These are phyloP conservation scores for Lysandra coridon DNA, from an alignment of 2,888 invertebrate genomes.

Conservation along the genomic window DNA sequence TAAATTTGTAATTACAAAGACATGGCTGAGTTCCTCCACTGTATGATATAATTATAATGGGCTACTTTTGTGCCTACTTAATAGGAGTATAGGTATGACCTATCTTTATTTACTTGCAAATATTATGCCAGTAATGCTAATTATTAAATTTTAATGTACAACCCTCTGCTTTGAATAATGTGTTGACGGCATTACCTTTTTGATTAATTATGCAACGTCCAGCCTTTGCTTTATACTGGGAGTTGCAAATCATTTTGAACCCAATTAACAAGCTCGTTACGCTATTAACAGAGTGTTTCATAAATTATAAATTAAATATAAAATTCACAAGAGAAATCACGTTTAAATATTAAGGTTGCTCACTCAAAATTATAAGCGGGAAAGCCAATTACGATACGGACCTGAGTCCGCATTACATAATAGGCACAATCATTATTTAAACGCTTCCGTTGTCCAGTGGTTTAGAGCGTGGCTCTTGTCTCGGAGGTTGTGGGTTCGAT, in stretches of 20 bases:
- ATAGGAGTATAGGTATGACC: too few relatives aligned
- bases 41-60: too few relatives aligned
- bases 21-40: too few relatives aligned
- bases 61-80: too few relatives aligned
- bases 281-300: constrained; percentile 15
- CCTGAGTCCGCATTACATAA: not conserved
- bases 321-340: constrained; percentile 15
- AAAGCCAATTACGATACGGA: not conserved
- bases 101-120: not conserved
- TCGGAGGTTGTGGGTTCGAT: too few relatives aligned
- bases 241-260: constrained; percentile 18
- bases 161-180: constrained; percentile 16
- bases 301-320: constrained; percentile 9
- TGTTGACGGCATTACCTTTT: constrained; percentile 10
- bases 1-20: too few relatives aligned
- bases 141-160: not conserved
- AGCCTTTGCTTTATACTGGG: not conserved
- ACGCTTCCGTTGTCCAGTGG: not conserved
- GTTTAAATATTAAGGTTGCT: constrained; percentile 4
- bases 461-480: too few relatives aligned
- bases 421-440: not conserved
- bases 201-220: constrained; percentile 14
- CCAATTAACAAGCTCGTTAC: constrained; percentile 27
- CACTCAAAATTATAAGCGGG: not conserved
- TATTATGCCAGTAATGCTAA: not conserved